Base-by-base conservation (phyloP, 2,113 vertebrate genomes). In the Stomatorhinus ivindoensis region DNA sequence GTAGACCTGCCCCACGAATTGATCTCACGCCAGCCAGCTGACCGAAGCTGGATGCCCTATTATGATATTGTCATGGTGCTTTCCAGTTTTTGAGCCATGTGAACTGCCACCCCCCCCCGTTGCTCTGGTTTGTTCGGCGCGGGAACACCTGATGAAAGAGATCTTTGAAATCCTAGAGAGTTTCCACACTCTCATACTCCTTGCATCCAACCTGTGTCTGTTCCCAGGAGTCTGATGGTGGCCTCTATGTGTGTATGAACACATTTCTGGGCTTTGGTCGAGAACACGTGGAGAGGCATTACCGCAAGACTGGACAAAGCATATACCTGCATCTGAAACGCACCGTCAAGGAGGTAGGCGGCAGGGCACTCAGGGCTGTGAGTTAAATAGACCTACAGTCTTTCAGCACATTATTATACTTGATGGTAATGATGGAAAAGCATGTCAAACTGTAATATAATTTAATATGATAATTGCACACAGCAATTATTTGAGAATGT, bases 221-320 rank as follows among this genome's bases (percentile, higher is more conserved):
- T 91, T 10, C 93, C 91, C 86, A 99, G 98, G 97, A 97, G 90
- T 98, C 98, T 17, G 98, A 99, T 95, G 98, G 98, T 91, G 98
- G 98, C 89, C 97, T 99, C 88, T 99, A 99, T 92, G 97, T 99
- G 93, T 99, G 98, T 92, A 97, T 99, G 98, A 99, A 97, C 95
- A 99, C 98, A 0, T 99, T 99, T 94, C 96, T 99, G 94, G 98
- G 98, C 58, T 99, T 99, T 89, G 98, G 98, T 95, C 97, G 98
- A 93, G 98, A 99, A 92, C 98, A 99, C 3, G 96, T 99, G 90
- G 98, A 99, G 91, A 96, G 98, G 92, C 98, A 99, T 93, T 99
- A 98, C 94, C 96, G 98, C 92, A 99, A 99, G 94, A 99, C 98
- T 10, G 98, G 98, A 92, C 98, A 99, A 94, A 97, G 98, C 92